These are phyloP conservation scores for Echinops telfairi DNA, from an alignment of 2,113 vertebrate genomes.

Conservation along the genomic window DNA sequence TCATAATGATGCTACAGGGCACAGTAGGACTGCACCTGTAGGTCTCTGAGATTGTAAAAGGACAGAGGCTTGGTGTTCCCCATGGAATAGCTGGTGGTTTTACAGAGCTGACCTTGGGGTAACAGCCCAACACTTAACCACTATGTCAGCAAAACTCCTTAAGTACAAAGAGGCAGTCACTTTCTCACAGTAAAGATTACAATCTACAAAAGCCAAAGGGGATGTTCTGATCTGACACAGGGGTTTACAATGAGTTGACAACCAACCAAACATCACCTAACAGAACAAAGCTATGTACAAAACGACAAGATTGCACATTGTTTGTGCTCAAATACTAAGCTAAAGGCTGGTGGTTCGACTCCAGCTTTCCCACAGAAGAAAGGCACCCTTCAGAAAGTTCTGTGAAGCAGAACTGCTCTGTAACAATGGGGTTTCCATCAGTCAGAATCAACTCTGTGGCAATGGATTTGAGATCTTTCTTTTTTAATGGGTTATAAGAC, in stretches of 20 bases:
- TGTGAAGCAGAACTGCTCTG: not conserved
- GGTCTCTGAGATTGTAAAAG: no score
- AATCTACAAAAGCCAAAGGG: not conserved
- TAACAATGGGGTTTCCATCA: not conserved
- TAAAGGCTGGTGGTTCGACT: not conserved
- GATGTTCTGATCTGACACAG: not conserved
- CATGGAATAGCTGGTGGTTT: no score
- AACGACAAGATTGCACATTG: not conserved
- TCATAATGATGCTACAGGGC: no score
- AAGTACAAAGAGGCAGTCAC: not conserved
- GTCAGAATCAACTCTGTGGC: not conserved
- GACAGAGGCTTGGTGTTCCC: no score
- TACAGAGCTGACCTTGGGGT: no score
- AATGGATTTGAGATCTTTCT: not conserved
- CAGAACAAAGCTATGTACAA: not conserved
- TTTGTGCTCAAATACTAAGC: not conserved
- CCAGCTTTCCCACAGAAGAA: not conserved
- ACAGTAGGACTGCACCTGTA: no score
- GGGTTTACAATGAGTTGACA: not conserved
- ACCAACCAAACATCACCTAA: not conserved
- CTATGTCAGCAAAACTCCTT: no score
- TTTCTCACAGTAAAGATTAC: not conserved
- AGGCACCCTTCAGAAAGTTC: not conserved
- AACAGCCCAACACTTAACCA: no score
- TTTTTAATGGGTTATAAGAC: not conserved